Conservation (phyloP, 1,140 invertebrate genomes). For the Platorchestia sp. region DNA sequence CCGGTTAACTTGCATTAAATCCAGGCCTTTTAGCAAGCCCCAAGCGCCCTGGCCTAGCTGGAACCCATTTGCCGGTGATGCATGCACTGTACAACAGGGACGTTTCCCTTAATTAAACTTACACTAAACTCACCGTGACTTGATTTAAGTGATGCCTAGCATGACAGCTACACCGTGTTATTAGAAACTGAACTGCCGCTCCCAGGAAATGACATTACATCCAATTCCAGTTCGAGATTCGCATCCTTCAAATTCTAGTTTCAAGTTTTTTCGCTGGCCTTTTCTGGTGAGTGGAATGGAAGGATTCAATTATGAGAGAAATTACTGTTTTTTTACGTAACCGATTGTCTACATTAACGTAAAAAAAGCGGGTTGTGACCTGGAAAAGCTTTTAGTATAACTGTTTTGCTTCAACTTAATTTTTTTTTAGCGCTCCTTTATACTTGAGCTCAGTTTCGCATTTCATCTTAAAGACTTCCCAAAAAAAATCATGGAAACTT, state of each 20-base stretch:
- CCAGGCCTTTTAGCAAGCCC: conserved; percentile 41
- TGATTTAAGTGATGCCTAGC: conserved; percentile 39
- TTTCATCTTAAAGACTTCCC: too few species aligned
- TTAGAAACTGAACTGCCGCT: conserved; percentile 37
- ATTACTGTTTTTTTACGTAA: neutral
- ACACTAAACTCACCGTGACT: conserved; percentile 48
- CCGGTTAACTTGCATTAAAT: conserved; percentile 48
- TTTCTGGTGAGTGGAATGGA: neutral
- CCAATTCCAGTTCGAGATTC: conserved; percentile 14
- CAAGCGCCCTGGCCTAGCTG: conserved; percentile 35
- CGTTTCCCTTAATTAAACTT: conserved; percentile 49
- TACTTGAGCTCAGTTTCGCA: too few species aligned
- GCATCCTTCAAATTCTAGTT: conserved; percentile 19
- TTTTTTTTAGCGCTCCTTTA: too few species aligned
- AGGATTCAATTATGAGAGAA: neutral
- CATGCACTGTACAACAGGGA: conserved; percentile 47
- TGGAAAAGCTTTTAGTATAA: neutral
- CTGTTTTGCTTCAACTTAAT: neutral
- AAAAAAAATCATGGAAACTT: too few species aligned
- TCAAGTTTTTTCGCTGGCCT: neutral
- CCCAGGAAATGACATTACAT: conserved; percentile 42
- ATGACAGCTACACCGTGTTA: conserved; percentile 48
- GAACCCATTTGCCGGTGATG: conserved; percentile 37
- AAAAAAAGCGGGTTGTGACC: neutral
- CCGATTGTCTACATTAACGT: neutral